A percentile compares a stretch with the other conserved stretches of the same genome.
phyloP scores from a whole-genome alignment of 2,888 invertebrate species.

The Hirtodrosophila duncani region DNA sequence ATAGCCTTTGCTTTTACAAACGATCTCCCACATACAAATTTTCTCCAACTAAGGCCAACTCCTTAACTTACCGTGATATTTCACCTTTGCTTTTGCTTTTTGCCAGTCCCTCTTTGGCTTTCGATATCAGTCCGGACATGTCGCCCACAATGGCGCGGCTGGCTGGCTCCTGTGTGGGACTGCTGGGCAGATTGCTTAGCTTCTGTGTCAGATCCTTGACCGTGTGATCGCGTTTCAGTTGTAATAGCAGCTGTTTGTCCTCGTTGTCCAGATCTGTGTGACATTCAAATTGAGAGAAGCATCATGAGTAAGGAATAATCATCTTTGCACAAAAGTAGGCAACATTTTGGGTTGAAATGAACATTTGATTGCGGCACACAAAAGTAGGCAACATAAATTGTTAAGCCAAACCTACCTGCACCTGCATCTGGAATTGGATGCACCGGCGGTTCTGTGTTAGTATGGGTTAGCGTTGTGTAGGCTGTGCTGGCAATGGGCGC shows the following conservation, averaged over 20 bases:
- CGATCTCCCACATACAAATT: too few species aligned
- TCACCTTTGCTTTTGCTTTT: slow-evolving; percentile 90
- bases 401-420: slow-evolving; percentile 45
- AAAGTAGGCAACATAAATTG: slow-evolving; percentile 48
- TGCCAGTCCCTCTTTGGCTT: slow-evolving; percentile 94
- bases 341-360: slow-evolving; percentile 16
- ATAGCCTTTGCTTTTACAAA: too few species aligned
- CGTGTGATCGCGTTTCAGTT: slow-evolving; percentile 89
- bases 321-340: slow-evolving; percentile 32
- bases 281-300: neutral
- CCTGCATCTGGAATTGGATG: slow-evolving; percentile 29
- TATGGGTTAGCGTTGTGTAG: slow-evolving; percentile 45
- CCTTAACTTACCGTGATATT: slow-evolving; percentile 77
- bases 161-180: slow-evolving; percentile 80
- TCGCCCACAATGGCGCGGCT: slow-evolving; percentile 84
- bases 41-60: neutral
- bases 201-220: slow-evolving; percentile 93
- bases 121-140: slow-evolving; percentile 93
- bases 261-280: slow-evolving; percentile 81
- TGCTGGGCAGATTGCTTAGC: slow-evolving; percentile 83
- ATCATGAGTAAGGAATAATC: neutral
- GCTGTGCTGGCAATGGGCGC: slow-evolving; percentile 38
- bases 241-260: slow-evolving; percentile 82
- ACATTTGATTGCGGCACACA: slow-evolving; percentile 21
- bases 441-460: slow-evolving; percentile 40